Evolutionary conservation across 1,140 invertebrate species (phyloP).

Genomic region (Manduca sexta): DNA sequence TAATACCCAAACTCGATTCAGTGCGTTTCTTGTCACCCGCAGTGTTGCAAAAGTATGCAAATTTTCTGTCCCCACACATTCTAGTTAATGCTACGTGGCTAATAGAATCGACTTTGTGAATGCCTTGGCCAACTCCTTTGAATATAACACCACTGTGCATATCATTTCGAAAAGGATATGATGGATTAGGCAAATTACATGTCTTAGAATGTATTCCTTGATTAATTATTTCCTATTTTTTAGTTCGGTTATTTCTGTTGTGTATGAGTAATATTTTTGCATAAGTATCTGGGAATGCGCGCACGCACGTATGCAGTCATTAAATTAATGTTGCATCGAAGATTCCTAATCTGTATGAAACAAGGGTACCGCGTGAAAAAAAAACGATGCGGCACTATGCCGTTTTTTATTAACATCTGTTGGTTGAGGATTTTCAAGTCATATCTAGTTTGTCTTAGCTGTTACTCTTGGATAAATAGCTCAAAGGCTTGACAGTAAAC

Average conservation of each 20-base stretch:
- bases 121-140: not conserved
- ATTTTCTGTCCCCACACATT: conserved; percentile 20
- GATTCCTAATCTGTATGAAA: no score
- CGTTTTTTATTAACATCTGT: no score
- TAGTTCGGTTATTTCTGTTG: conserved; percentile 18
- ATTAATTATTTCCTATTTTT: conserved; percentile 59
- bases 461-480: no score
- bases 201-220: conserved; percentile 29
- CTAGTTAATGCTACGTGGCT: not conserved
- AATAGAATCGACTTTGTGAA: not conserved
- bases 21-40: conserved; percentile 36
- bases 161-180: conserved; percentile 17
- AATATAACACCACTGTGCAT: not conserved
- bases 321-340: not conserved
- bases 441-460: no score
- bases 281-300: not conserved
- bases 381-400: no score
- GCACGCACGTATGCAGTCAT: not conserved
- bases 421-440: no score
- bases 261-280: not conserved
- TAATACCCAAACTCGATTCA: conserved; percentile 25
- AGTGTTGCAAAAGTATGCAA: conserved; percentile 47
- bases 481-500: no score
- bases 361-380: no score
- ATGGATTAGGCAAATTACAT: conserved; percentile 51